Evolutionary conservation across 2,113 vertebrate species (phyloP).

Genomic region (Oncorhynchus clarkii): DNA sequence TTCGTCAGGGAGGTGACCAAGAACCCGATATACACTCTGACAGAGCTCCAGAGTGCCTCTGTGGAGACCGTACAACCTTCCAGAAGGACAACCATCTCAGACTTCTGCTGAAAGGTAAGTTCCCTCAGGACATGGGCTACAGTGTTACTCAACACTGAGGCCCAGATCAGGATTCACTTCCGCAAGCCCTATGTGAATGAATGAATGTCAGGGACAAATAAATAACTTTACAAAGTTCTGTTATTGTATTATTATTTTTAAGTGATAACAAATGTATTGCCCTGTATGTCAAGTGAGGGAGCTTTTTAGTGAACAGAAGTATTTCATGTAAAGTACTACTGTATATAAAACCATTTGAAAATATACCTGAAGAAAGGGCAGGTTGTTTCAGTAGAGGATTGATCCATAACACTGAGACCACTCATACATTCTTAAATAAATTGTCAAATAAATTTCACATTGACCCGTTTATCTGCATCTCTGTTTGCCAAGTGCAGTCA

Average conservation of each 20-base stretch:
- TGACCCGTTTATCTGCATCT: conserved; percentile 1
- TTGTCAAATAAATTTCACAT: conserved; percentile 10
- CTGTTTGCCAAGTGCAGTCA: conserved; percentile 3
- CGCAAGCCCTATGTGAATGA: background rate
- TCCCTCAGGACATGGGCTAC: conserved; percentile 69
- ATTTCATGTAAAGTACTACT: background rate
- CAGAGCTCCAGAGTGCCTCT: no score
- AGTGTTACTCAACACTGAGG: conserved; percentile 14
- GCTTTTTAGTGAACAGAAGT: background rate
- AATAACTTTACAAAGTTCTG: background rate
- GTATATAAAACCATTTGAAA: background rate
- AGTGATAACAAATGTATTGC: background rate
- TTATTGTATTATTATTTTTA: conserved; percentile 19
- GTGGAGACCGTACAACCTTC: no score
- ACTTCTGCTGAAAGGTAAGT: conserved; percentile 67
- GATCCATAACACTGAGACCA: conserved; percentile 26
- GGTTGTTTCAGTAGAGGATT: conserved; percentile 10
- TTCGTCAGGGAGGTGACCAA: no score
- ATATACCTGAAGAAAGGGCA: conserved; percentile 1
- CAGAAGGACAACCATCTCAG: conserved; percentile 41
- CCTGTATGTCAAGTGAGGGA: no score
- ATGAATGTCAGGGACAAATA: background rate
- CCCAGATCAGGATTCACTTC: background rate
- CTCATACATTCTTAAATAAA: conserved; percentile 35
- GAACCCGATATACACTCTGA: no score